phyloP scores from a whole-genome alignment of 2,797 vertebrate genomes.

The Iguana delicatissima region DNA sequence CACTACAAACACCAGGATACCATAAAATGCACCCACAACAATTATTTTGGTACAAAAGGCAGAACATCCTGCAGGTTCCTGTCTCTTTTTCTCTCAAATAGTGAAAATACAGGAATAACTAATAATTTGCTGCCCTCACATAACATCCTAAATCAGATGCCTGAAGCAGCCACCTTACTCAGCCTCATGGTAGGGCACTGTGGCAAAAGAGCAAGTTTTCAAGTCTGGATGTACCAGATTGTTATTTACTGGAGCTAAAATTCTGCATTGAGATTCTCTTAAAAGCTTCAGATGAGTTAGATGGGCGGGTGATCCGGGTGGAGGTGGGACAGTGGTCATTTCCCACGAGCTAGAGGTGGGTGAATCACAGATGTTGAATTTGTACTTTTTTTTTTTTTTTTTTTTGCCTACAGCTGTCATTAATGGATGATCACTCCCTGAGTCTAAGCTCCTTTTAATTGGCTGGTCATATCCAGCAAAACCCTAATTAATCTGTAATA shows the following conservation, averaged over 20 bases:
- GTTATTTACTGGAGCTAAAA: conserved; percentile 44
- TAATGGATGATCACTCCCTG: conserved; percentile 35
- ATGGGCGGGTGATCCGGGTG: neutral
- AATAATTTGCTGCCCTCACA: neutral
- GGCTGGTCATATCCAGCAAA: conserved; percentile 45
- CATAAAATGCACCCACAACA: too few relatives aligned
- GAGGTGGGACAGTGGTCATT: conserved; percentile 33
- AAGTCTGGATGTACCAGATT: conserved; percentile 21
- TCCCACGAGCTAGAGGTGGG: neutral
- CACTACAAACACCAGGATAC: too few relatives aligned
- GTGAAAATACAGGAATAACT: neutral
- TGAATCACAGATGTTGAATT: conserved; percentile 27
- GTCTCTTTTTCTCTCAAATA: neutral
- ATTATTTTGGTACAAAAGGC: neutral
- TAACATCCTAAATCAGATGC: neutral
- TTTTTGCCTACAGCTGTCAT: conserved; percentile 25
- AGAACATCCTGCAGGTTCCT: neutral
- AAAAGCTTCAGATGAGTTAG: conserved; percentile 11
- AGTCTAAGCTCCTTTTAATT: conserved; percentile 38
- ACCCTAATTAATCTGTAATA: conserved; percentile 29
- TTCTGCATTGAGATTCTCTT: conserved; percentile 51
- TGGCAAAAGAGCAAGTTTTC: conserved; percentile 19
- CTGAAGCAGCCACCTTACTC: neutral
- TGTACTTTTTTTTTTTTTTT: neutral
- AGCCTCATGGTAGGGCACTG: neutral